phyloP scores from a whole-genome alignment of 2,113 vertebrate genomes.

The Anarrhichthys ocellatus region DNA sequence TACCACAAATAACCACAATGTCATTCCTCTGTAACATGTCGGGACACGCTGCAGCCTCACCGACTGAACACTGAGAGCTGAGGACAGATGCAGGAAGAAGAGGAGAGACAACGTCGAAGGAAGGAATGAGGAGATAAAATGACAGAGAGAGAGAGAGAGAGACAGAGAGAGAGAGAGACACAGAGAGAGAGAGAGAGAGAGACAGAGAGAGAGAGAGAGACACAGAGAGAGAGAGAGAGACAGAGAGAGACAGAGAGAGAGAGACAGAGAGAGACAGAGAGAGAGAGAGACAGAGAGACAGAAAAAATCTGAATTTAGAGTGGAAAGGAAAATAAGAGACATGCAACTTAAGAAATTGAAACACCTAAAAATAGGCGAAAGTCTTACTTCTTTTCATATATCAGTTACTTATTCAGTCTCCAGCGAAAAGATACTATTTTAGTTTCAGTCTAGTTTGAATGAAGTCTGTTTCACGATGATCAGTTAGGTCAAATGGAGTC shows the following conservation, averaged over 20 bases:
- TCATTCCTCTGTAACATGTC: slow-evolving; percentile 26
- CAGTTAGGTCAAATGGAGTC: not conserved
- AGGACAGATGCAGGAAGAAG: not conserved
- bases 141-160: too few species aligned
- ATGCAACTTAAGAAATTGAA: not conserved
- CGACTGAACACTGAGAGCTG: slow-evolving; percentile 23
- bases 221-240: too few species aligned
- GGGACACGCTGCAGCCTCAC: not conserved
- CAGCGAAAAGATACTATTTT: too few species aligned
- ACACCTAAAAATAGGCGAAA: not conserved
- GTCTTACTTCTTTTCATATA: too few species aligned
- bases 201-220: too few species aligned
- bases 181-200: too few species aligned
- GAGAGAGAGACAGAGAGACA: too few species aligned
- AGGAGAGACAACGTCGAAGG: slow-evolving; percentile 1
- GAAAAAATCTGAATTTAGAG: not conserved
- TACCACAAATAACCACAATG: slow-evolving; percentile 22
- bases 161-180: too few species aligned
- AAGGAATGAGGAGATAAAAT: not conserved
- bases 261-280: too few species aligned
- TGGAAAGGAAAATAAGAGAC: not conserved
- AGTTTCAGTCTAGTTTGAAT: not conserved
- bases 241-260: too few species aligned
- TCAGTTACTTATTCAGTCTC: too few species aligned
- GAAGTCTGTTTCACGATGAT: not conserved